Evolutionary conservation across 37 sponge, comb jelly and placozoan species (phyloP), one percentile per base, ranked within the genome.

Genomic region (Aplysina aerophoba): DNA sequence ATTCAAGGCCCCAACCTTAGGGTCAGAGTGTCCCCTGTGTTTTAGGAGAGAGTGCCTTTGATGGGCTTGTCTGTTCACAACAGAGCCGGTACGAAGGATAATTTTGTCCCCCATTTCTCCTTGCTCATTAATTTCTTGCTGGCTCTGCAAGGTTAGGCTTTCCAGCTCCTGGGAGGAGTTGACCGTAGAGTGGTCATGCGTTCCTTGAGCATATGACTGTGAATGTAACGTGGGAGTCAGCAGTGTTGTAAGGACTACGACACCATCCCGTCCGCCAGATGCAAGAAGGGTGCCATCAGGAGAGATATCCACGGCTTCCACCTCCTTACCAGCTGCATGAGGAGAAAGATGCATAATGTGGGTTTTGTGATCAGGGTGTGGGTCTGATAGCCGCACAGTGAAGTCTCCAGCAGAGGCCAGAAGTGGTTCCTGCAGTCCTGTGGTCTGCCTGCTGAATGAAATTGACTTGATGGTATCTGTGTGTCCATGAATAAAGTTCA

Each of bases 401-500:
- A 40, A 88, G 66, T 87, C 95, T 40, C 95, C 95, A 44, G 87
- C 92, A 30, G 95, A 95, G 8, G 95, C 90, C 20, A 95, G 81
- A 6, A 89, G 36, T 34, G 92, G 86, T 15, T 84, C 25, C 33
- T 85, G 80, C 8, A 86, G 75, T 53, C 84, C 85, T 13, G 65
- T 38, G 0, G 87, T 84, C 24, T 82, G 82, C 11, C 85, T 86
- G 68, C 89, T 87, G 86, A 92, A 95, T 30, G 86, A 78, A 36
- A 95, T 16, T 31, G 57, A 74, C 64, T 95, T 95, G 25, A 95
- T 88, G 11, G 95, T 88, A 39, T 89, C 92, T 0, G 60, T 63
- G 74, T 95, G 95, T 4, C 88, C 90, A 56, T 85, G 81, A 8
- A 95, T 85, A n/a, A 84, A 84, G 39, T 89, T 91, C 50, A 95